phyloP scores from a whole-genome alignment of 2,888 invertebrate genomes.

The Ochropleura leucogaster region DNA sequence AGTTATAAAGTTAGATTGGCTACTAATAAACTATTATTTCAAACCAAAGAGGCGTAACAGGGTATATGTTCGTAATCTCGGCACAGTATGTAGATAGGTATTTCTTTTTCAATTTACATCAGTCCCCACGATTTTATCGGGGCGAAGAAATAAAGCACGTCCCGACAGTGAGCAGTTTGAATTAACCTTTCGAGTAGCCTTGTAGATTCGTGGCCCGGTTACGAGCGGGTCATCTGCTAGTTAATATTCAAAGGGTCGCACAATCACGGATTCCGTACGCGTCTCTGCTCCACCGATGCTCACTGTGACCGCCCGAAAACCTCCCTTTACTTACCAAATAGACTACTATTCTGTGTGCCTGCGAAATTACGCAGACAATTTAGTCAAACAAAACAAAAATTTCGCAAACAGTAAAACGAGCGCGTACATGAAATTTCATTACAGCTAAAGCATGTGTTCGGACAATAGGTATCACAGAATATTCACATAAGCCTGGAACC shows the following conservation, averaged over 20 bases:
- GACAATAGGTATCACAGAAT: slow-evolving; percentile 66
- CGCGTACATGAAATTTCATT: slow-evolving; percentile 65
- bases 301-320: slow-evolving; percentile 73
- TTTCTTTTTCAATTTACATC: slow-evolving; percentile 70
- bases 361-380: slow-evolving; percentile 62
- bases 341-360: slow-evolving; percentile 70
- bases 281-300: slow-evolving; percentile 77
- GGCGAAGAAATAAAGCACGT: slow-evolving; percentile 74
- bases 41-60: not conserved
- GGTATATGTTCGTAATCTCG: slow-evolving; percentile 6
- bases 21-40: not conserved
- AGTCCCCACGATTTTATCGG: slow-evolving; percentile 68
- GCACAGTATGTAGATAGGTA: slow-evolving; percentile 23
- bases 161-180: slow-evolving; percentile 77
- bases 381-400: slow-evolving; percentile 58
- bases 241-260: slow-evolving; percentile 89
- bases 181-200: slow-evolving; percentile 82
- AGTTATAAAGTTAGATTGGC: slow-evolving; percentile 14
- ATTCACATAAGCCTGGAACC: slow-evolving; percentile 56
- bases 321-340: slow-evolving; percentile 77
- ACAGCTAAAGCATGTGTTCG: slow-evolving; percentile 62
- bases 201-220: slow-evolving; percentile 82
- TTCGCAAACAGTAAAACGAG: slow-evolving; percentile 47
- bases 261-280: slow-evolving; percentile 86
- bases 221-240: slow-evolving; percentile 86